Conservation (phyloP, 2,113 vertebrate species). For the Phalacrocorax carbo region DNA sequence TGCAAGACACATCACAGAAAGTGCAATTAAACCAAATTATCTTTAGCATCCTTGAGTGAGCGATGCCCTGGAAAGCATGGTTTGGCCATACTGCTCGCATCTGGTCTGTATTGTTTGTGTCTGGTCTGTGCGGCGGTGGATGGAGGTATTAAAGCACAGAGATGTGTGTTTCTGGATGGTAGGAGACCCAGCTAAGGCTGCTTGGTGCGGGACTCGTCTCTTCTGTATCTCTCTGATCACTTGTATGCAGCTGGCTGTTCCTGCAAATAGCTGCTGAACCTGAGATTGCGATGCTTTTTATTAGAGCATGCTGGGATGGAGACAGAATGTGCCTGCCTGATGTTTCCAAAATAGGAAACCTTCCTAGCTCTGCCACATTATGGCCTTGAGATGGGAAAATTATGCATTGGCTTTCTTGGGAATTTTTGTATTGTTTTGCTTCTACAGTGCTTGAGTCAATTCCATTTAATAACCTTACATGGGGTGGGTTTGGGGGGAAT, state of each 20-base stretch:
- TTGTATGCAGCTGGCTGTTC: neutral
- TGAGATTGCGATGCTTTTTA: constrained; percentile 40
- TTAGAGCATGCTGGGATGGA: constrained; percentile 29
- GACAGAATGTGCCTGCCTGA: constrained; percentile 32
- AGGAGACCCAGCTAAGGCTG: neutral
- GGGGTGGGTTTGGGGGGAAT: neutral
- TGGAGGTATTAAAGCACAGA: neutral
- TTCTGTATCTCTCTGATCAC: neutral
- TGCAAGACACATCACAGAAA: neutral
- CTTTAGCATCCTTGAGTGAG: neutral
- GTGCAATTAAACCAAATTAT: neutral
- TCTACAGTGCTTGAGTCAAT: neutral
- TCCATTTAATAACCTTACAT: constrained; percentile 13
- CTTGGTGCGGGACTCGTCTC: neutral
- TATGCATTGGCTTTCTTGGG: neutral
- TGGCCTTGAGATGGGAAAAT: constrained; percentile 39
- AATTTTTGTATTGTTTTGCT: constrained; percentile 2
- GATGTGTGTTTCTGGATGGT: fast-evolving
- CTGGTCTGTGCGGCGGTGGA: fast-evolving
- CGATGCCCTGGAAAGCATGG: neutral
- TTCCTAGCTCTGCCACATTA: neutral
- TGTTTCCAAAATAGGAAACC: constrained; percentile 38
- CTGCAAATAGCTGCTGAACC: constrained; percentile 23
- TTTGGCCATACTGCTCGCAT: neutral
- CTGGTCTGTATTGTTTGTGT: neutral